These are phyloP conservation scores for Eunapius fragilis DNA, from an alignment of 37 sponge, comb jelly and placozoan genomes.

Conservation along the genomic window DNA sequence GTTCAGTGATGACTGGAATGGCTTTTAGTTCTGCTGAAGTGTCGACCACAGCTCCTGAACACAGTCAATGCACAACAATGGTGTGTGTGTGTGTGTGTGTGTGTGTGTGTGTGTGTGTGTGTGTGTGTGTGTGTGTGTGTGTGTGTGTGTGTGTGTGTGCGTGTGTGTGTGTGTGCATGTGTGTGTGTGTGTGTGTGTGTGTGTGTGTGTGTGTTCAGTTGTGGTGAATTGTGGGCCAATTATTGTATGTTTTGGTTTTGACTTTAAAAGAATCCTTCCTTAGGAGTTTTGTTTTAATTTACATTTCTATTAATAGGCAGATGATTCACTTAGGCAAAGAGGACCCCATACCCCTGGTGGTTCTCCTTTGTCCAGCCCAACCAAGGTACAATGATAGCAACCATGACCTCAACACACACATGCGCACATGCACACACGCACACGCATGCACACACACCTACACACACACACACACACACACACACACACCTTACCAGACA, in stretches of 20 bases:
- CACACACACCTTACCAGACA: too few relatives aligned
- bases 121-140: neutral
- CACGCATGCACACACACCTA: too few relatives aligned
- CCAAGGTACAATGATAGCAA: neutral
- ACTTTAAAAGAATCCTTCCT: neutral
- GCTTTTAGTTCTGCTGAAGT: neutral
- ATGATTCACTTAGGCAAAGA: neutral
- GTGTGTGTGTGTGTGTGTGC: neutral
- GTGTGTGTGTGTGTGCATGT: neutral
- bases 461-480: too few relatives aligned
- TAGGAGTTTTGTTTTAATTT: neutral
- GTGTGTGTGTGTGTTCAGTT: neutral
- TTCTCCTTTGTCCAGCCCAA: neutral
- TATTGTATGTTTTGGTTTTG: neutral
- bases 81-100: neutral
- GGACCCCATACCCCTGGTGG: conserved; percentile 36
- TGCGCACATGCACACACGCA: too few relatives aligned
- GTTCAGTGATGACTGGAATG: conserved; percentile 41
- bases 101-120: neutral
- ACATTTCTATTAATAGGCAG: neutral
- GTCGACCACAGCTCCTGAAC: neutral
- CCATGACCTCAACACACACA: too few relatives aligned
- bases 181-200: neutral
- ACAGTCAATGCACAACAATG: neutral
- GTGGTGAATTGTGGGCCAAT: neutral